Evolutionary conservation across 2,888 invertebrate species (phyloP).

Genomic region (Mesochorus sp.): DNA sequence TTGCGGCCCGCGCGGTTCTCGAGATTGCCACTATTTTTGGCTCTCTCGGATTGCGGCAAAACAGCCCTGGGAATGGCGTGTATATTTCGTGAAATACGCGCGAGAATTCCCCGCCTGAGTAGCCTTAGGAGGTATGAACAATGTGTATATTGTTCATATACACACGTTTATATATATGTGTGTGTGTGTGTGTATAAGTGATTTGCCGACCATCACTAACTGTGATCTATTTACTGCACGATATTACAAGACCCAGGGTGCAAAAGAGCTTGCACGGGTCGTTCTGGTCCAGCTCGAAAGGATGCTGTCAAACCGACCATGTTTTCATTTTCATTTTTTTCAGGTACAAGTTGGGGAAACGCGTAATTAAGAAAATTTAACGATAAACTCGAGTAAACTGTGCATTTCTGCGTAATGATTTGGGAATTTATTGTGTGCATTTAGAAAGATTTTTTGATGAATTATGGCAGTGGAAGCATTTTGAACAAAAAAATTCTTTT

Average conservation of each 20-base stretch:
- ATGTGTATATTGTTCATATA: background rate
- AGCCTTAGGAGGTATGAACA: constrained; percentile 18
- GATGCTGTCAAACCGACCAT: too few species aligned
- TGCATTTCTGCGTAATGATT: too few species aligned
- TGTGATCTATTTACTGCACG: constrained; percentile 47
- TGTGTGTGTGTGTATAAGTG: background rate
- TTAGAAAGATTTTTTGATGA: too few species aligned
- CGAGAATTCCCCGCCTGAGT: constrained; percentile 28
- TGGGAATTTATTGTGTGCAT: too few species aligned
- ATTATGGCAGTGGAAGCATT: too few species aligned
- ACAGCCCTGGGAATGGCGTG: constrained; percentile 55
- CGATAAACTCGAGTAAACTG: too few species aligned
- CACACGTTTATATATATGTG: background rate
- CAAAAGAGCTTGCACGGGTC: constrained; percentile 3
- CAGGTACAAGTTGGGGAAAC: too few species aligned
- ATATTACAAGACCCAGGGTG: constrained; percentile 33
- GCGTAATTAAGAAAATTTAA: too few species aligned
- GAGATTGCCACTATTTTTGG: constrained; percentile 61
- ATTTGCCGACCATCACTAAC: constrained; percentile 31
- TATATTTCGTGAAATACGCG: constrained; percentile 60
- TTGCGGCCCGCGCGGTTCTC: constrained; percentile 54
- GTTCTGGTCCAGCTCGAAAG: too few species aligned
- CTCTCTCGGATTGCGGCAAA: constrained; percentile 51
- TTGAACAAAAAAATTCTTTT: too few species aligned
- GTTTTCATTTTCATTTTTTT: too few species aligned